These are phyloP conservation scores for Halcyon malimbica DNA, from an alignment of 2,113 vertebrate species.

Conservation along the genomic window DNA sequence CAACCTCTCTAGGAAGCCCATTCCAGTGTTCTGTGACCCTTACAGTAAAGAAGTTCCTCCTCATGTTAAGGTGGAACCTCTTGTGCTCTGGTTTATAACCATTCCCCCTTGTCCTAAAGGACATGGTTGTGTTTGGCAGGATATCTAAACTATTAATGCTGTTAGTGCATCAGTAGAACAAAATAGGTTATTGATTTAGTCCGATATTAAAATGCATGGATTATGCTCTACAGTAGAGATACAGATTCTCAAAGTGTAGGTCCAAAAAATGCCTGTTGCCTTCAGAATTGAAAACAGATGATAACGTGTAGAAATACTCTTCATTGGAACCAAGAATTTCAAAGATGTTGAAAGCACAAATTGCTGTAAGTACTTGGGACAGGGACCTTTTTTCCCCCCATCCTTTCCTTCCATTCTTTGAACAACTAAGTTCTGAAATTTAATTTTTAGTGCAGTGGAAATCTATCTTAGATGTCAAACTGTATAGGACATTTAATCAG, in stretches of 20 bases:
- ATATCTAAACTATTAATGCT: not conserved
- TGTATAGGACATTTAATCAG: not conserved
- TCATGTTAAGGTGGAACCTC: too few relatives aligned
- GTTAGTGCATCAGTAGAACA: not conserved
- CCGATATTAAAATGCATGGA: not conserved
- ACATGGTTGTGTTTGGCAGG: not conserved
- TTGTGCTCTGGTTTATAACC: too few relatives aligned
- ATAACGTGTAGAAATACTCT: not conserved
- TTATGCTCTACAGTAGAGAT: not conserved
- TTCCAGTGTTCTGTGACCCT: too few relatives aligned
- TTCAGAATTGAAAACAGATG: not conserved
- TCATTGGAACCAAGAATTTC: not conserved
- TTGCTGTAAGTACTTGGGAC: not conserved
- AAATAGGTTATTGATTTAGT: not conserved
- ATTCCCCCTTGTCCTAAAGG: too few relatives aligned
- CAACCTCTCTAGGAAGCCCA: too few relatives aligned
- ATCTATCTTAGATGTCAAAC: not conserved
- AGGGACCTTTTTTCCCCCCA: not conserved
- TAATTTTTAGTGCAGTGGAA: conserved; percentile 30
- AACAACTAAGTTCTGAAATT: not conserved
- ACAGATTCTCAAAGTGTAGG: not conserved
- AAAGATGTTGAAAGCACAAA: not conserved
- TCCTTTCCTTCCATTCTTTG: not conserved
- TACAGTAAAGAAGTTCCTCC: too few relatives aligned
- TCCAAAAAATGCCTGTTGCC: not conserved